Evolutionary conservation across 2,797 vertebrate genomes (phyloP), one percentile per base, ranked within the genome.

Genomic region (Sphaeramia orbicularis): DNA sequence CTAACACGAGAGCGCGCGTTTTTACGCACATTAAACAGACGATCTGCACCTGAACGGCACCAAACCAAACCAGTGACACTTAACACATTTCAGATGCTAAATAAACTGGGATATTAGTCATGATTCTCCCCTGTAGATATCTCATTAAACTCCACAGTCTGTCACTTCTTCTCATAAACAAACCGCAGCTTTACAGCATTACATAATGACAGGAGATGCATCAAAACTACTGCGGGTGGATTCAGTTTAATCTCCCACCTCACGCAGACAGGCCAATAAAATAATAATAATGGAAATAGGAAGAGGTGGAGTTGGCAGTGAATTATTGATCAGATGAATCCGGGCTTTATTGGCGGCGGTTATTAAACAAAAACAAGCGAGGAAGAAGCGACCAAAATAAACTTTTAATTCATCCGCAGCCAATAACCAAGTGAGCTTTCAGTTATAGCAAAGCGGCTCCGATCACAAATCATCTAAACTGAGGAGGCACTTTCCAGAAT

Each of bases 381-480:
- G 21, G 19, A 21, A 21, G 55, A 51, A 49, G 52, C 15, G 16
- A 42, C 1, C n/a, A 1, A 15, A 50, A 45, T 49, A 10, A 55
- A 76, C 51, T 78, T 78, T 66, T 40, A 3, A 35, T 27, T 27
- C 24, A 1, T 56, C 10, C 5, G 5, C 45, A 19, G 21, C 36
- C 30, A 11, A 12, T 44, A 32, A 42, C 19, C 27, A 27, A 27
- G 24, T 27, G 24, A 27, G 6, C 4, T 6, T 27, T 27, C 24
- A 2, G 24, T 27, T 27, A 27, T 27, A 24, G 24, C 24, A 27
- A 27, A 27, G 24, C 24, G 27, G 5, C 24, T 27, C 24, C 24
- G 24, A 27, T 5, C 24, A 27, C 24, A 27, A 27, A 27, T 32
- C 19, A 9, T 1, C 4, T 49, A 2, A 65, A 13, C 2, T 53